Evolutionary conservation across 2,797 vertebrate species (phyloP).

Genomic region (Darevskia nairensis): DNA sequence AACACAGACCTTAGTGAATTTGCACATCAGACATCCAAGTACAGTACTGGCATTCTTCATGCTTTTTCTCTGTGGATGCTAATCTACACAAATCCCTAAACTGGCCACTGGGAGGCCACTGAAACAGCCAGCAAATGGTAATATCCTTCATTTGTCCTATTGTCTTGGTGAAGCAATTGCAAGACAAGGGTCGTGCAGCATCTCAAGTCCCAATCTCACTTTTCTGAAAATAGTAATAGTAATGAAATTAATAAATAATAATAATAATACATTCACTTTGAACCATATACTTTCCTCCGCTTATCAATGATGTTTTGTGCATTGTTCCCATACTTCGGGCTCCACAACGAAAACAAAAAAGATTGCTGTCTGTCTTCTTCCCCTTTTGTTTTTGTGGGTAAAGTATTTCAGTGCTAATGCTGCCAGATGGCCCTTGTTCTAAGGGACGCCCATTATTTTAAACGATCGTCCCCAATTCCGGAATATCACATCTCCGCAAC

Average conservation of each 20-base stretch:
- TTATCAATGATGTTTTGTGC: constrained; percentile 20
- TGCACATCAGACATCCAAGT: neutral
- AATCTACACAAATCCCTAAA: constrained; percentile 25
- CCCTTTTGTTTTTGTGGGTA: constrained; percentile 23
- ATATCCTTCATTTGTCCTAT: neutral
- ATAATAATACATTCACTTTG: neutral
- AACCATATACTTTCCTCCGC: neutral
- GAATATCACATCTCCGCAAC: constrained; percentile 36
- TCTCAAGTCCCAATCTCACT: neutral
- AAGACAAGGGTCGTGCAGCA: neutral
- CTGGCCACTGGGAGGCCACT: constrained; percentile 38
- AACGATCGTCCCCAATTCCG: constrained; percentile 26
- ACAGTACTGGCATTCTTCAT: neutral
- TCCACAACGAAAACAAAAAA: neutral
- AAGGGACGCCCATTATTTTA: constrained; percentile 26
- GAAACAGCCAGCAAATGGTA: neutral
- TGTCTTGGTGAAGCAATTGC: neutral
- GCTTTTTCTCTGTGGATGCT: neutral
- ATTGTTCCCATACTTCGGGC: constrained; percentile 28
- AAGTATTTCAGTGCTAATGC: constrained; percentile 31
- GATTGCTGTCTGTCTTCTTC: constrained; percentile 18
- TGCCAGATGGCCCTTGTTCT: constrained; percentile 41
- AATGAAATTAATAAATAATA: too few relatives aligned
- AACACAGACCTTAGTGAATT: neutral
- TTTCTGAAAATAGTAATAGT: neutral